phyloP scores from a whole-genome alignment of 2,888 invertebrate species.

The Cotesia congregata region DNA sequence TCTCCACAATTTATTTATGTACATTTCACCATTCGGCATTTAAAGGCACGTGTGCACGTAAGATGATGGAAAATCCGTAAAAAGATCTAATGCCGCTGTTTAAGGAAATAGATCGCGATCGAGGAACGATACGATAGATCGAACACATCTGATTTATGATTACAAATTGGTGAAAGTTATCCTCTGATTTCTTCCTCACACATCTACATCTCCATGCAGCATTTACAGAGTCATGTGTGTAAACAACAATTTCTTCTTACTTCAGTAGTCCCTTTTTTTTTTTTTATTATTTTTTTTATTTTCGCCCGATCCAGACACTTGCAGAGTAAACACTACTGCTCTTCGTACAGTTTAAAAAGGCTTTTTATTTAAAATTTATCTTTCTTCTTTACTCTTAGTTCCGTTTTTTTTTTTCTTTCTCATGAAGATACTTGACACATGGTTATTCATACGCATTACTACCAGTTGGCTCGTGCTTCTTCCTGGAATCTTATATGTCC shows the following conservation, averaged over 20 bases:
- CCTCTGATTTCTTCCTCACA: slow-evolving; percentile 26
- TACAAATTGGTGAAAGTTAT: slow-evolving; percentile 53
- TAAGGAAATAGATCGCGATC: slow-evolving; percentile 37
- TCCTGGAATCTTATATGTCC: slow-evolving; percentile 37
- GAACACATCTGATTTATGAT: slow-evolving; percentile 50
- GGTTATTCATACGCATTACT: neutral
- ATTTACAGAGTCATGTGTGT: too few species aligned
- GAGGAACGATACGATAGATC: slow-evolving; percentile 45
- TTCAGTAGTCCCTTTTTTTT: too few species aligned
- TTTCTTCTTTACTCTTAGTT: slow-evolving; percentile 15
- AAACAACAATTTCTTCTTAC: too few species aligned
- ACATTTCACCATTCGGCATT: neutral
- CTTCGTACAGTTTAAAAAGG: neutral
- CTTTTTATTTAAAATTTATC: neutral
- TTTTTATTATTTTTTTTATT: too few species aligned
- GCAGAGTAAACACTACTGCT: neutral
- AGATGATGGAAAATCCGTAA: slow-evolving; percentile 3
- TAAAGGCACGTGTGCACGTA: neutral
- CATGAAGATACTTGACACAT: slow-evolving; percentile 22
- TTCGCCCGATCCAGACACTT: neutral
- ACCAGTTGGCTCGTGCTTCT: slow-evolving; percentile 32
- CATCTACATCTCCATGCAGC: neutral
- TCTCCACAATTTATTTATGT: neutral
- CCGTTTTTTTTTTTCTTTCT: slow-evolving; percentile 3
- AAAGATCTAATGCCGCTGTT: slow-evolving; percentile 1